phyloP scores from a whole-genome alignment of 1,140 invertebrate genomes.

The Prorops nasuta region DNA sequence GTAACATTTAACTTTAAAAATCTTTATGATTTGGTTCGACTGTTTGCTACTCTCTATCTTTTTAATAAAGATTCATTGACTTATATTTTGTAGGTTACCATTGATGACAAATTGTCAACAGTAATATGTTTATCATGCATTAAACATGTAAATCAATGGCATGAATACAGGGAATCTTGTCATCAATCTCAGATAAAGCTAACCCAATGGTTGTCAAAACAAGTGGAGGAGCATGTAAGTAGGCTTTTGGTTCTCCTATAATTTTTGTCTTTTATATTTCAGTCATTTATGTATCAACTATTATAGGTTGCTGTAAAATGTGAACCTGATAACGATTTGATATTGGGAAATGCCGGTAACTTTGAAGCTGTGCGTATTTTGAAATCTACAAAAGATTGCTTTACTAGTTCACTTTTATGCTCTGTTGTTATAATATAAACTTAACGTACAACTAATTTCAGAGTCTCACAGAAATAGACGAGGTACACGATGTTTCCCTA shows the following conservation, averaged over 20 bases:
- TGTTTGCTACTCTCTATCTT: too few species aligned
- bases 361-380: not conserved
- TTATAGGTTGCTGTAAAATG: not conserved
- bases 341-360: not conserved
- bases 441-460: not conserved
- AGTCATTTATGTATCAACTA: not conserved
- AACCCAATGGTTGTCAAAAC: slow-evolving; percentile 41
- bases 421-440: not conserved
- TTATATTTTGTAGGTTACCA: slow-evolving; percentile 37
- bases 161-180: slow-evolving; percentile 49
- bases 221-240: slow-evolving; percentile 7
- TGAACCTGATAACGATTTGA: not conserved
- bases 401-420: not conserved
- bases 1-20: not conserved
- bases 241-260: not conserved
- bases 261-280: not conserved
- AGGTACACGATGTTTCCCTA: not conserved
- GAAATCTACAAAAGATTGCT: not conserved
- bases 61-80: too few species aligned
- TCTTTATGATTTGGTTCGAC: not conserved
- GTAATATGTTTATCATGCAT: slow-evolving; percentile 50
- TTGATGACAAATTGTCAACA: slow-evolving; percentile 45
- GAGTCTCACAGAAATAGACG: too few species aligned
- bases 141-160: slow-evolving; percentile 51
- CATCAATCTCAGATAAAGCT: slow-evolving; percentile 50